These are phyloP conservation scores for Phasianus colchicus DNA, from an alignment of 2,113 vertebrate genomes.

Conservation along the genomic window DNA sequence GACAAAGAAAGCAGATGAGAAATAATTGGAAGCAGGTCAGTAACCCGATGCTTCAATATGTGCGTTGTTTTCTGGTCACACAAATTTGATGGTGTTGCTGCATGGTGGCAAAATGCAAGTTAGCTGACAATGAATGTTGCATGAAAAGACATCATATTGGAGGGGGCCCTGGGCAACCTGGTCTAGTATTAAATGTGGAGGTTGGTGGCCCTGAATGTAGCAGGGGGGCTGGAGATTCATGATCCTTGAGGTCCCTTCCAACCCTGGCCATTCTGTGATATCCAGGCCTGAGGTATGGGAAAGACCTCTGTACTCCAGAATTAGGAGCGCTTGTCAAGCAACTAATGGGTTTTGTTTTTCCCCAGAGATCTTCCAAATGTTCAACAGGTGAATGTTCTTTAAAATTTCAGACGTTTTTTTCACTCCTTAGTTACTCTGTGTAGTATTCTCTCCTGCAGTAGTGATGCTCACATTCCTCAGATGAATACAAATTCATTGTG, in stretches of 20 bases:
- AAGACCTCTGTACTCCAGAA: neutral
- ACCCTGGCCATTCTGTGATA: no score
- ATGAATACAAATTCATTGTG: neutral
- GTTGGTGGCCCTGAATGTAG: no score
- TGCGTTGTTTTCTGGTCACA: neutral
- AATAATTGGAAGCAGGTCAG: neutral
- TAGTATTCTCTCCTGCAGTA: neutral
- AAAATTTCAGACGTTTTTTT: neutral
- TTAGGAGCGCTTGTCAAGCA: neutral
- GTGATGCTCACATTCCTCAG: neutral
- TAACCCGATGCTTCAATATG: neutral
- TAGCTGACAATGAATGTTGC: neutral
- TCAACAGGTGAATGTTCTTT: neutral
- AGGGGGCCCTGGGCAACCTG: no score
- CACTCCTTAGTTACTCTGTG: neutral
- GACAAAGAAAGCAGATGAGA: neutral
- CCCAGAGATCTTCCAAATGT: neutral
- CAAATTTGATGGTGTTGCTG: neutral
- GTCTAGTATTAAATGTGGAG: no score
- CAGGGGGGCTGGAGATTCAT: no score
- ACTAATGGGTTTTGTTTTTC: neutral
- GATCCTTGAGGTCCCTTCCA: no score
- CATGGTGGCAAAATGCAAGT: neutral
- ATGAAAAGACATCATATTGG: neutral
- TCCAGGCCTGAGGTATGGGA: neutral